Base-by-base conservation (phyloP, 2,797 vertebrate genomes). In the Myotis findleyi region DNA sequence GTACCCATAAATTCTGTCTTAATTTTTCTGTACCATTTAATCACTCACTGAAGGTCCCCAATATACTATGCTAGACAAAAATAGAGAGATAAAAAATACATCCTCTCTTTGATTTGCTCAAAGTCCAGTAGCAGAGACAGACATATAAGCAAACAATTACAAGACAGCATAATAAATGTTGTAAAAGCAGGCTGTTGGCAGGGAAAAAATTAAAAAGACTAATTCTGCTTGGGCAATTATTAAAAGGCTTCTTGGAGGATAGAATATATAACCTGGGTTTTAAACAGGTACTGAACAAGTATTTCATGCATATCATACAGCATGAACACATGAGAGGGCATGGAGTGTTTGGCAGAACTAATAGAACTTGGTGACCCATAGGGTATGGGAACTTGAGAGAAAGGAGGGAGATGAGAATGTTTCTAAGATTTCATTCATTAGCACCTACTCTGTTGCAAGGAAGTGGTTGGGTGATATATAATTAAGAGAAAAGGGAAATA, bases 161-260 rank as follows among this genome's bases (percentile, higher is more conserved):
- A 62, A 53, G n/a, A 17, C 2, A 66, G 12, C 21, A 41, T 44
- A 41, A 81, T 14, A 79, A 51, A 68, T 41, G 33, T 75, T 36
- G 7, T 47, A 72, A 80, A 55, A 66, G 59, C 25, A 86, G 49
- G 51, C 53, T 66, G 20, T 82, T 49, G 36, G 41, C 51, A 87
- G 49, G 20, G 14, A 51, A 66, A 68, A 47, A 69, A 71, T 77
- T 30, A 7, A 86, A 89, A 80, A 62, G 44, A 95, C 36, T 90
- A 59, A 87, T 75, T 84, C 72, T 91, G 20, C 41, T 47, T 69
- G 62, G 41, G 51, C 17, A 38, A 36, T 80, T 76, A 69, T 55
- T 21, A 79, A 94, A 95, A 59, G 68, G 10, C 53, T 93, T 80
- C 88, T 38, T n/a, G 68, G 20, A 83, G 62, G 68, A 82, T 16